Evolutionary conservation across 2,113 vertebrate species (phyloP).

Genomic region (Apteryx mantelli): DNA sequence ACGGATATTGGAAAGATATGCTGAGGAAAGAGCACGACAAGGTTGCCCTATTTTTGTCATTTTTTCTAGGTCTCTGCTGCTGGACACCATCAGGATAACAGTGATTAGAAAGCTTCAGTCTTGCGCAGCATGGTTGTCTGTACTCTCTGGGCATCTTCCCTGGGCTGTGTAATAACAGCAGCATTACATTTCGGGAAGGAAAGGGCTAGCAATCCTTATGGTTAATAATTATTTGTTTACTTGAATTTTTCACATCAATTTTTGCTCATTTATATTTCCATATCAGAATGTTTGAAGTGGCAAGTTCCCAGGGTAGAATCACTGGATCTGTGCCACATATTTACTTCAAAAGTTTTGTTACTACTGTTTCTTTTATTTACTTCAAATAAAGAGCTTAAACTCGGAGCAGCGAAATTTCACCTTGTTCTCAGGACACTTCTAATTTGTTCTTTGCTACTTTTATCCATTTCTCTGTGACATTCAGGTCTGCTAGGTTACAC

Average conservation of each 20-base stretch:
- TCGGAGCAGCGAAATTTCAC: neutral
- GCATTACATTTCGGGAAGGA: neutral
- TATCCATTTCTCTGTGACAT: neutral
- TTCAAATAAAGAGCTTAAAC: neutral
- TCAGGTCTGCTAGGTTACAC: neutral
- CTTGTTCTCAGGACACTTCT: neutral
- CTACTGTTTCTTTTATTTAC: slow-evolving; percentile 18
- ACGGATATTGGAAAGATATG: neutral
- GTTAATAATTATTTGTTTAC: neutral
- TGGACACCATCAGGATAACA: neutral
- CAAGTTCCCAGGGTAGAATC: neutral
- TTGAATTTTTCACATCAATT: neutral
- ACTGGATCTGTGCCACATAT: neutral
- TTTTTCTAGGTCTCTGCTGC: neutral
- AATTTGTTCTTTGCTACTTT: neutral
- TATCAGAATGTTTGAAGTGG: neutral
- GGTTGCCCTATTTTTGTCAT: neutral
- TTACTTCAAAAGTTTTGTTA: neutral
- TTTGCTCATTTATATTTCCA: neutral
- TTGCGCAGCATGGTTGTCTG: neutral
- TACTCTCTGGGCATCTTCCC: neutral
- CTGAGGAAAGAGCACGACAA: neutral
- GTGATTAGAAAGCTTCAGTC: neutral
- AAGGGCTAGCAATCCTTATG: neutral
- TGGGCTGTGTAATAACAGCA: neutral